Conservation (phyloP, 2,797 vertebrate species). For the Furcifer pardalis region DNA sequence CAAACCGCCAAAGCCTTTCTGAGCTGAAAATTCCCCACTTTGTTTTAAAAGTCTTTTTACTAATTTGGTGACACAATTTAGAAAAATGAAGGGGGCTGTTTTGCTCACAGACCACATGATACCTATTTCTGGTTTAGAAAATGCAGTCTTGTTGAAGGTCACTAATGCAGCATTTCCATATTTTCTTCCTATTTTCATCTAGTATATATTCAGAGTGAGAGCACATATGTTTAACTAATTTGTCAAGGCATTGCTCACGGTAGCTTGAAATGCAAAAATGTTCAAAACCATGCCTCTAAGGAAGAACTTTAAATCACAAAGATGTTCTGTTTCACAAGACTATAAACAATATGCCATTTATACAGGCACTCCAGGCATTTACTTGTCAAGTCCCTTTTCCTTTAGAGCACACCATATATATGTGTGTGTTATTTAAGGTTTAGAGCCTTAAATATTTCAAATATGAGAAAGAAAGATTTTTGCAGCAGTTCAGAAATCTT, state of each 20-base stretch:
- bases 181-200: constrained; percentile 36
- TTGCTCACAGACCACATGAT: neutral
- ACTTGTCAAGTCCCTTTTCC: constrained; percentile 67
- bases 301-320: constrained; percentile 65
- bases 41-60: neutral
- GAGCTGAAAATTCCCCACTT: neutral
- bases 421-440: constrained; percentile 57
- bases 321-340: constrained; percentile 70
- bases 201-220: constrained; percentile 26
- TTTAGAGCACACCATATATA: constrained; percentile 59
- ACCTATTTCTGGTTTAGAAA: constrained; percentile 6
- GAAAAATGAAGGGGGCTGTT: neutral
- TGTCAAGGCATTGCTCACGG: constrained; percentile 37
- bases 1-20: neutral
- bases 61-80: neutral
- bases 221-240: constrained; percentile 32
- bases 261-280: constrained; percentile 51
- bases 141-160: constrained; percentile 10
- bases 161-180: neutral
- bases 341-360: constrained; percentile 66
- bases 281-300: constrained; percentile 66
- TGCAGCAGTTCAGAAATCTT: neutral
- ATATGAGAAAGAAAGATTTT: constrained; percentile 51
- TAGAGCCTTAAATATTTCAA: constrained; percentile 53
- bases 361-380: constrained; percentile 65